These are phyloP conservation scores for Darevskia nairensis DNA, from an alignment of 2,797 vertebrate species.

Conservation along the genomic window DNA sequence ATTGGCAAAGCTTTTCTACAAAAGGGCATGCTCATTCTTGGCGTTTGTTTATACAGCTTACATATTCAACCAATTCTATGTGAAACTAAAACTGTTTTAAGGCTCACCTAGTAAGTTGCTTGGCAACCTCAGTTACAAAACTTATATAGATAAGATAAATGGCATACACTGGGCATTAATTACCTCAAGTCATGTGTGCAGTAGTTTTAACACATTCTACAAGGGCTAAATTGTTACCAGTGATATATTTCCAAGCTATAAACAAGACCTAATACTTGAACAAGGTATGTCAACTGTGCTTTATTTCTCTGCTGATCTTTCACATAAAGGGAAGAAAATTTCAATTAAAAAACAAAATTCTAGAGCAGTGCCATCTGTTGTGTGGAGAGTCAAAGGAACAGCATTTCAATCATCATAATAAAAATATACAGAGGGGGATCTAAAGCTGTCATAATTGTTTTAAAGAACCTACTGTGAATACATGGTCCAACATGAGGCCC, in stretches of 20 bases:
- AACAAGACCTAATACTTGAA: slow-evolving; percentile 4
- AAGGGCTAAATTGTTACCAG: neutral
- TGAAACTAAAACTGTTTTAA: neutral
- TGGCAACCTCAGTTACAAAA: neutral
- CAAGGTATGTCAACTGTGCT: neutral
- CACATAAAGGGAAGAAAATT: neutral
- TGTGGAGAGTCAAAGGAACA: neutral
- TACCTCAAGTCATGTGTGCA: neutral
- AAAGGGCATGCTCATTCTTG: neutral
- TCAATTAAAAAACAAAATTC: neutral
- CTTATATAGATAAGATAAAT: neutral
- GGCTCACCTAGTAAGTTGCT: neutral
- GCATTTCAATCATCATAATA: neutral
- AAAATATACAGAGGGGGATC: no score
- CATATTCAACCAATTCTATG: neutral
- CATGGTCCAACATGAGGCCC: no score
- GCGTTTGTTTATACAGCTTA: neutral
- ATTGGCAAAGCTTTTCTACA: neutral
- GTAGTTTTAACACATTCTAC: neutral
- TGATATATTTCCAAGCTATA: slow-evolving; percentile 2
- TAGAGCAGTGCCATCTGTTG: neutral
- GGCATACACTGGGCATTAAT: neutral
- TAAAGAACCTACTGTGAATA: neutral
- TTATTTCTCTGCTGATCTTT: slow-evolving; percentile 8
- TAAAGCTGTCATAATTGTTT: neutral